A percentile compares a stretch with the other conserved stretches of the same genome.
Evolutionary conservation across 2,888 invertebrate genomes (phyloP).

Genomic region (Hirtodrosophila confusa): DNA sequence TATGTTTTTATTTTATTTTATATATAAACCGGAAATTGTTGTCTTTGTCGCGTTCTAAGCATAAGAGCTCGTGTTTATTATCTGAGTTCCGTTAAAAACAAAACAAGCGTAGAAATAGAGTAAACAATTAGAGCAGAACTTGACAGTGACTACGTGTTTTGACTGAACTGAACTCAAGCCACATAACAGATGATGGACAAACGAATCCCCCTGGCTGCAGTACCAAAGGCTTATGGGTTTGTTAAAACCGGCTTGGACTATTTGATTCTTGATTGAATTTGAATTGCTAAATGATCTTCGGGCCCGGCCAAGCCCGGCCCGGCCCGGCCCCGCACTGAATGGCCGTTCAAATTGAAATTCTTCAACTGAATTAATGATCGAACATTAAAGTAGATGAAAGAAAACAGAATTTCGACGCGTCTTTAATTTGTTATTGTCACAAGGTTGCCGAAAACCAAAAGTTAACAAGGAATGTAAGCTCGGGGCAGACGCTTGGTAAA

Average conservation of each 20-base stretch:
- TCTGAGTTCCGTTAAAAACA: conserved; percentile 65
- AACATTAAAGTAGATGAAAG: conserved; percentile 46
- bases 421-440: conserved; percentile 46
- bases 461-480: conserved; percentile 38
- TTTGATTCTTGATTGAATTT: conserved; percentile 69
- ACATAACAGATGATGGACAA: conserved; percentile 16
- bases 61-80: conserved; percentile 61
- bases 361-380: conserved; percentile 68
- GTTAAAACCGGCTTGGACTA: conserved; percentile 41
- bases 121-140: conserved; percentile 67
- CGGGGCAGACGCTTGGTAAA: conserved; percentile 7
- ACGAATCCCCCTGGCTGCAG: background rate
- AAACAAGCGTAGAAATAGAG: conserved; percentile 70
- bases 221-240: conserved; percentile 33
- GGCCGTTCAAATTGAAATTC: conserved; percentile 58
- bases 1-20: conserved; percentile 17
- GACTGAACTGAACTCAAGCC: conserved; percentile 27
- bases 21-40: conserved; percentile 68
- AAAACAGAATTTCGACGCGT: conserved; percentile 44
- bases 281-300: conserved; percentile 70
- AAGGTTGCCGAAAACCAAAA: conserved; percentile 64
- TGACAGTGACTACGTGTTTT: conserved; percentile 70
- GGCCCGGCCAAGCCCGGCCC: background rate
- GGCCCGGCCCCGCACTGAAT: background rate
- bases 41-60: conserved; percentile 61